A percentile compares a stretch with the other conserved stretches of the same genome.
These are phyloP conservation scores for Byasa hedistus DNA, from an alignment of 2,888 invertebrate species.

Conservation along the genomic window DNA sequence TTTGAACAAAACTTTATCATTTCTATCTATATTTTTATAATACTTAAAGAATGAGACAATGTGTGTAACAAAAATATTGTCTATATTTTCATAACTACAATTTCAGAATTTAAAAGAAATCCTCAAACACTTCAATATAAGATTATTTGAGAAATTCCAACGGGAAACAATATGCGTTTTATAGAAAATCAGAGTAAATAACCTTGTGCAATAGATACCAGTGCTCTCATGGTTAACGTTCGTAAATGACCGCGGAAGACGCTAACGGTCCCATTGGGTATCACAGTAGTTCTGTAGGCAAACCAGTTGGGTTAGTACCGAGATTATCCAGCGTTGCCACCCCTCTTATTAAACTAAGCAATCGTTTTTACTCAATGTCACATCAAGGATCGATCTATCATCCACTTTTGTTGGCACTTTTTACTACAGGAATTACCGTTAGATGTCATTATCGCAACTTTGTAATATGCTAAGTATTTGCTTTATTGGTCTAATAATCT, in stretches of 20 bases:
- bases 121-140: conserved; percentile 16
- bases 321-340: conserved; percentile 20
- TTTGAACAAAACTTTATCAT: too few species aligned
- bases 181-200: conserved; percentile 23
- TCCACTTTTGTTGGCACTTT: conserved; percentile 20
- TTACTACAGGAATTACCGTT: conserved; percentile 7
- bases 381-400: conserved; percentile 27
- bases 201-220: conserved; percentile 20
- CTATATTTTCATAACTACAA: background rate
- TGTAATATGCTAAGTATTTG: background rate
- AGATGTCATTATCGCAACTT: conserved; percentile 12
- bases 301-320: conserved; percentile 24
- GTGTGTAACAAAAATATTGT: background rate
- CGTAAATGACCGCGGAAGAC: conserved; percentile 58
- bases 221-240: conserved; percentile 40
- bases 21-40: too few species aligned
- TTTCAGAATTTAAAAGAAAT: background rate
- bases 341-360: conserved; percentile 14
- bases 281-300: conserved; percentile 37
- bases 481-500: background rate
- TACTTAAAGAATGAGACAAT: background rate
- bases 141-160: conserved; percentile 4
- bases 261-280: conserved; percentile 59
- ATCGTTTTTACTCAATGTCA: conserved; percentile 23
- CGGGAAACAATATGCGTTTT: conserved; percentile 19